A percentile compares a stretch with the other conserved stretches of the same genome.
Evolutionary conservation across 2,888 invertebrate genomes (phyloP).

Genomic region (Drosophila formosana): DNA sequence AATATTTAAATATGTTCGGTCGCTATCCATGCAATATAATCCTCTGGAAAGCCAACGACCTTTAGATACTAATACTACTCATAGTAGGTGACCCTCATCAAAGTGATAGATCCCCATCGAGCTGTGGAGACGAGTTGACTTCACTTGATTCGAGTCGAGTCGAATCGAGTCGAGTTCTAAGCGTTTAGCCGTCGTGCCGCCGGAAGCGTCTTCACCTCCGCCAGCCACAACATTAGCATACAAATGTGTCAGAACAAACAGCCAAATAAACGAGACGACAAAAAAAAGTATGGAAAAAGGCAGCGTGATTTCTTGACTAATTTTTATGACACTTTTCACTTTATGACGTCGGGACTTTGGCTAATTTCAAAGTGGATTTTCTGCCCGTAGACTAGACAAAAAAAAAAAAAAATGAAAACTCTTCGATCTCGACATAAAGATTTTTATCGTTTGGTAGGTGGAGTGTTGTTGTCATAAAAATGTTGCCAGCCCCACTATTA

Average conservation of each 20-base stretch:
- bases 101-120: constrained; percentile 74
- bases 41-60: constrained; percentile 52
- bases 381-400: neutral
- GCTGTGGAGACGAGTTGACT: constrained; percentile 32
- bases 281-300: constrained; percentile 24
- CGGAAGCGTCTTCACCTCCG: constrained; percentile 66
- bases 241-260: constrained; percentile 80
- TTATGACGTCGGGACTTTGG: constrained; percentile 54
- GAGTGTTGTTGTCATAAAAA: constrained; percentile 61
- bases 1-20: constrained; percentile 43
- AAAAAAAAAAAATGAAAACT: neutral
- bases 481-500: constrained; percentile 58
- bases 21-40: constrained; percentile 53
- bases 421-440: constrained; percentile 55
- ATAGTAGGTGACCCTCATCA: constrained; percentile 65
- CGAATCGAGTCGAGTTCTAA: constrained; percentile 48
- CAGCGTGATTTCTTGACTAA: constrained; percentile 79
- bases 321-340: constrained; percentile 81
- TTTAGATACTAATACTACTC: constrained; percentile 14
- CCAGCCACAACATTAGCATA: constrained; percentile 72
- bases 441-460: constrained; percentile 58
- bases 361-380: constrained; percentile 57
- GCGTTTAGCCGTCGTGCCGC: constrained; percentile 56
- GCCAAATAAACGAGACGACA: constrained; percentile 61
- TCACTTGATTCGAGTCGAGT: constrained; percentile 18